Percentiles rank a stretch among this genome's conserved stretches.
Conservation (phyloP, 2,113 vertebrate genomes). For the Penelope pileata region DNA sequence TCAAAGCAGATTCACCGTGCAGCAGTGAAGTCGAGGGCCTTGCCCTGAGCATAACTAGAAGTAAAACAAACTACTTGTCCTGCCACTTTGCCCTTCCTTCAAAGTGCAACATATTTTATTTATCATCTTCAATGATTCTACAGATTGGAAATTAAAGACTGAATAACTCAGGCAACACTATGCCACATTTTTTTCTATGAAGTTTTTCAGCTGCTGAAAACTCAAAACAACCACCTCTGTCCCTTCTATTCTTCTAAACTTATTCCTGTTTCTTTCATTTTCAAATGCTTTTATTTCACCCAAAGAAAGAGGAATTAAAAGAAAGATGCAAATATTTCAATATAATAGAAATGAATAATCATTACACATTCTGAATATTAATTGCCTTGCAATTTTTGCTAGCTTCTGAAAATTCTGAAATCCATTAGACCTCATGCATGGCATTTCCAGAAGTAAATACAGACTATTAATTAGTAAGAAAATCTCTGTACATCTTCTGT, state of each 20-base stretch:
- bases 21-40: not conserved
- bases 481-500: not conserved
- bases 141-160: not conserved
- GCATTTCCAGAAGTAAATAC: not conserved
- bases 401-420: not conserved
- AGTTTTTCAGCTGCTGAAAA: not conserved
- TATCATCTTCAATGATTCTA: not conserved
- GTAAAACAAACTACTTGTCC: not conserved
- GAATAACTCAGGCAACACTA: not conserved
- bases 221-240: not conserved
- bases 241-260: not conserved
- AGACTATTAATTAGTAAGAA: not conserved
- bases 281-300: not conserved
- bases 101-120: not conserved
- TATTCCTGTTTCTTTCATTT: not conserved
- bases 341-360: not conserved
- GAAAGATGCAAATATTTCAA: not conserved
- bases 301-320: not conserved
- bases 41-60: not conserved
- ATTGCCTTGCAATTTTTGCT: not conserved
- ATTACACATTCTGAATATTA: not conserved
- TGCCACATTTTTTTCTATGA: not conserved
- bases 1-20: accelerated
- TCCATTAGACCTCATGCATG: not conserved
- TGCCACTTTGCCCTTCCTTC: not conserved